These are phyloP conservation scores for Parnassius glacialis DNA, from an alignment of 2,888 invertebrate genomes.

Conservation along the genomic window DNA sequence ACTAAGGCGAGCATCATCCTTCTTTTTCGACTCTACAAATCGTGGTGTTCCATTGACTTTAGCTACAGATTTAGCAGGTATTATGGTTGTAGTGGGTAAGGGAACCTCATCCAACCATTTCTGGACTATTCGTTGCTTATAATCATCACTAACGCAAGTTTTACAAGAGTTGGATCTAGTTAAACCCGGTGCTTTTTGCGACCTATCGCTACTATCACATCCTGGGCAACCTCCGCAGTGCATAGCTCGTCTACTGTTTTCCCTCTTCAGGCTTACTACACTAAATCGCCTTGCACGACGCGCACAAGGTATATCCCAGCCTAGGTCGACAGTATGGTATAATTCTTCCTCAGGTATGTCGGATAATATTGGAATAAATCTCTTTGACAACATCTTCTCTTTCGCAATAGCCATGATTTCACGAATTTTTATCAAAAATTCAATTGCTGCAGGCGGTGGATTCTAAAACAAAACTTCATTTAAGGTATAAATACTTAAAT, in stretches of 20 bases:
- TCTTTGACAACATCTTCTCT: constrained; percentile 91
- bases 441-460: constrained; percentile 94
- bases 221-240: constrained; percentile 86
- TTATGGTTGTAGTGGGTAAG: constrained; percentile 42
- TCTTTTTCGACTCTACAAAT: constrained; percentile 52
- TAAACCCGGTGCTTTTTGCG: constrained; percentile 52
- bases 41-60: constrained; percentile 70
- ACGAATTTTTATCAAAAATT: constrained; percentile 92
- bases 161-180: constrained; percentile 78
- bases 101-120: constrained; percentile 90
- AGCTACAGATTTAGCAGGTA: constrained; percentile 60
- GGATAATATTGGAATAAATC: constrained; percentile 87
- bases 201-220: constrained; percentile 70
- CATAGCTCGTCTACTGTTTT: constrained; percentile 80
- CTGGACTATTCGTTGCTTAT: constrained; percentile 87
- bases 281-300: constrained; percentile 78
- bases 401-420: constrained; percentile 94
- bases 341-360: constrained; percentile 90
- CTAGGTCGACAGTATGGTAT: constrained; percentile 70
- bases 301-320: constrained; percentile 73
- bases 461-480: constrained; percentile 77
- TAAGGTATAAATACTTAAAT: background rate
- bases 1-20: constrained; percentile 39
- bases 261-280: constrained; percentile 82
- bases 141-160: constrained; percentile 82